These are phyloP conservation scores for Microctenopoma stevenorrisi DNA, from an alignment of 2,797 vertebrate species.

Conservation along the genomic window DNA sequence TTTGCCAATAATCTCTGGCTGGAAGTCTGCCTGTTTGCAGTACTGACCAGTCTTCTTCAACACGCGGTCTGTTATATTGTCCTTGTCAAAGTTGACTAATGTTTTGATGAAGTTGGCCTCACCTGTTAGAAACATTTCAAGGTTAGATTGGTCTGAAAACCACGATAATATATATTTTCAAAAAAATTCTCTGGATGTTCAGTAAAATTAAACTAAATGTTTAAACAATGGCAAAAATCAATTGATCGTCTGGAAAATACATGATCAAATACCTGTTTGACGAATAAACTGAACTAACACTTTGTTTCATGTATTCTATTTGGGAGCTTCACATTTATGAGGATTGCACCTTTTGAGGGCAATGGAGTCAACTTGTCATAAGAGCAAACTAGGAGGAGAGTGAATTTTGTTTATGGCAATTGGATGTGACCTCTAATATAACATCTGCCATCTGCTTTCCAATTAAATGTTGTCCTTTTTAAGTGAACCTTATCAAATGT, in stretches of 20 bases:
- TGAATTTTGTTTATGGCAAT: background rate
- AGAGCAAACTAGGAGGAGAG: background rate
- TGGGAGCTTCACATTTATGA: no score
- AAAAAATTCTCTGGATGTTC: no score
- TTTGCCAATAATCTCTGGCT: conserved; percentile 89
- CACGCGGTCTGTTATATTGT: conserved; percentile 90
- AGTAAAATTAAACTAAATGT: no score
- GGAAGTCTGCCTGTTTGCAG: conserved; percentile 88
- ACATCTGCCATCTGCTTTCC: background rate
- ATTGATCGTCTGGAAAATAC: no score
- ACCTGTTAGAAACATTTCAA: conserved; percentile 76
- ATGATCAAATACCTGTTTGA: no score
- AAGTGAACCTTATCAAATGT: no score
- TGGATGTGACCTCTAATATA: background rate
- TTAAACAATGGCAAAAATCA: no score
- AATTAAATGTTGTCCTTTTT: background rate
- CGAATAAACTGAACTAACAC: background rate
- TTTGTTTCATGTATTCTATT: background rate
- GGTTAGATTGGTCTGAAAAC: conserved; percentile 10
- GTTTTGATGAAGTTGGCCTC: conserved; percentile 92
- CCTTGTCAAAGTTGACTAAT: conserved; percentile 91
- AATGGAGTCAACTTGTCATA: no score
- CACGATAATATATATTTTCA: no score
- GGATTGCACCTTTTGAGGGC: no score
- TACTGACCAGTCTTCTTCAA: conserved; percentile 89